Base-by-base conservation (phyloP, 2,888 invertebrate genomes). In the Eupeodes luniger region DNA sequence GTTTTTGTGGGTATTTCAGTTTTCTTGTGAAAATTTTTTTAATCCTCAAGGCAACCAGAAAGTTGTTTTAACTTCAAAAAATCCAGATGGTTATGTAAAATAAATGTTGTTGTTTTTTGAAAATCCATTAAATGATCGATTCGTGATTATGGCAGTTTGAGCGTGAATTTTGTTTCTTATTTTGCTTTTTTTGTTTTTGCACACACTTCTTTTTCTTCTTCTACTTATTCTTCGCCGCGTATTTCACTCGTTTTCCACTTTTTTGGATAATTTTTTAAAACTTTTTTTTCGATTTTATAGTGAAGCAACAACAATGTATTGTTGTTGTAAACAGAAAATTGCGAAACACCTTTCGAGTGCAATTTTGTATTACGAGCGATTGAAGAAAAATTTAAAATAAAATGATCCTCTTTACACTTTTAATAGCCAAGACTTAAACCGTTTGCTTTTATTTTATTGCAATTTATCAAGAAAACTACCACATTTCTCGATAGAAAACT, bases 1-100 rank as follows among this genome's bases (percentile, higher is more conserved):
- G 34, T 27, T 27, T 7, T 57, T 57, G 9, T 40, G 1, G 40
- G 40, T 40, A 7, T 40, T 40, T 40, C 1, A 40, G 9, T 34
- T 34, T 80, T 55, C 36, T 70, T 16, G 55, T 55, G 55, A 40
- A 51, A 36, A 64, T 11, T 10, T 12, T 10, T 5, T 16, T 64
- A 70, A 87, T 87, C 87, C 87, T 87, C 77, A 87, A 84, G 75
- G 76, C 61, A 78, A 81, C 74, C 40, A 55, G 66, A 83, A 83
- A 76, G 64, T 75, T 75, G 34, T 72, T 66, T 57, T 47, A 72
- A 74, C 64, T 64, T 64, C 49, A 64, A 51, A 76, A 59, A 61
- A 72, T 85, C 81, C 81, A 61, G 81, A 62, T 76, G 67, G 81
- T 85, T 85, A 77, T 81, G 81, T 81, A 77, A 80, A 75, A 34